Evolutionary conservation across 1,140 invertebrate species (phyloP).

Genomic region (Drosophila teissieri): DNA sequence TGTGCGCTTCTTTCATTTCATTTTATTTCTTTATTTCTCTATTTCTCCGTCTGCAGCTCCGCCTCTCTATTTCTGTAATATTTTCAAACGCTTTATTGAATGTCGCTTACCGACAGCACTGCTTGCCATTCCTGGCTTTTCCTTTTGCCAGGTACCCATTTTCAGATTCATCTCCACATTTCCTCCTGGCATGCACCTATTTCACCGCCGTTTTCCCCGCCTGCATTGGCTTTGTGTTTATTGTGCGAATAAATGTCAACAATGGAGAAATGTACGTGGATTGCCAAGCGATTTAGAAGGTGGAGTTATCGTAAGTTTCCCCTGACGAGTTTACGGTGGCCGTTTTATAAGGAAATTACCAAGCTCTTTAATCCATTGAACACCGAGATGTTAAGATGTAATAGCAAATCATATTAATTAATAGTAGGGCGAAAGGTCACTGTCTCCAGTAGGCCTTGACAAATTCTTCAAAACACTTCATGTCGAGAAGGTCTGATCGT

Average conservation of each 20-base stretch:
- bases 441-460: background rate
- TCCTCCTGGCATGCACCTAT: conserved; percentile 16
- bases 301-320: conserved; percentile 11
- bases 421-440: background rate
- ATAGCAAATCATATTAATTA: too few species aligned
- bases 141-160: conserved; percentile 25
- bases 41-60: conserved; percentile 24
- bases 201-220: conserved; percentile 22
- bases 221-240: conserved; percentile 56
- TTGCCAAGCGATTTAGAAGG: conserved; percentile 32
- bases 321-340: background rate
- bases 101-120: conserved; percentile 50
- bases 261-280: conserved; percentile 32
- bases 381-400: too few species aligned
- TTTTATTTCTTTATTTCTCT: conserved; percentile 64
- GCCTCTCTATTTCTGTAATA: conserved; percentile 42
- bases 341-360: background rate
- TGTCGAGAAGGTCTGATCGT: background rate
- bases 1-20: conserved; percentile 75
- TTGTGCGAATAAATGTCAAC: conserved; percentile 68
- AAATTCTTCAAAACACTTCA: background rate
- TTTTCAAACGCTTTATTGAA: conserved; percentile 81
- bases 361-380: background rate
- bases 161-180: conserved; percentile 12
- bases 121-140: conserved; percentile 18